Evolutionary conservation across 2,888 invertebrate species (phyloP), one percentile per base, ranked within the genome.

Genomic region (Therioaphis trifolii): DNA sequence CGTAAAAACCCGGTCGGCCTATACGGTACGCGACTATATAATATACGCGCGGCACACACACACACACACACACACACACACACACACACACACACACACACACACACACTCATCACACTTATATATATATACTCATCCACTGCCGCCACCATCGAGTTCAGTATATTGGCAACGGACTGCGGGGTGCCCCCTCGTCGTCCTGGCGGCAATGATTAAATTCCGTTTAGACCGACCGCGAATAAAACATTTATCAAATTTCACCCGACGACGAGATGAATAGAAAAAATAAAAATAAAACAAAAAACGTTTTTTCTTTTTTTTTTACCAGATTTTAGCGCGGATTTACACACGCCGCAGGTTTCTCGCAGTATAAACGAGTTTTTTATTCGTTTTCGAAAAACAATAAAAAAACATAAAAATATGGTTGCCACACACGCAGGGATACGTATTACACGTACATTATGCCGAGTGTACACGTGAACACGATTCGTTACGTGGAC

Each of bases 171-270:
- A 27, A 12, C 29, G 71, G 71, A 52, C 72, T n/a, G 72, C 52
- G 72, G 72, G 72, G 72, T 18, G 72, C 29, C 52, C 49, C 7
- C n/a, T n/a, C n/a, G n/a, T n/a, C n/a, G n/a, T 49, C 29, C 72
- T 29, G 52, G n/a, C 52, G 29, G 52, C 35, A 14, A 40, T 72
- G 72, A 52, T 72, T 72, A 52, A 72, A 72, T 72, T 72, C 52
- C 72, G 72, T 29, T 35, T 72, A 72, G 29, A 52, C 52, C 52
- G 72, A 72, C 49, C 52, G 29, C 72, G 35, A 72, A 72, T 72
- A 35, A n/a, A 52, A 52, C 72, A 72, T 72, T 72, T 72, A 72
- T 72, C 72, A 72, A 52, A 52, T 72, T 72, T 72, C 35, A 52
- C 29, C 72, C 72, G 49, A 72, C 72, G 46, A 71, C 29, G 27